Evolutionary conservation across 2,888 invertebrate genomes (phyloP), one percentile per base, ranked within the genome.

Genomic region (Carcina quercana): DNA sequence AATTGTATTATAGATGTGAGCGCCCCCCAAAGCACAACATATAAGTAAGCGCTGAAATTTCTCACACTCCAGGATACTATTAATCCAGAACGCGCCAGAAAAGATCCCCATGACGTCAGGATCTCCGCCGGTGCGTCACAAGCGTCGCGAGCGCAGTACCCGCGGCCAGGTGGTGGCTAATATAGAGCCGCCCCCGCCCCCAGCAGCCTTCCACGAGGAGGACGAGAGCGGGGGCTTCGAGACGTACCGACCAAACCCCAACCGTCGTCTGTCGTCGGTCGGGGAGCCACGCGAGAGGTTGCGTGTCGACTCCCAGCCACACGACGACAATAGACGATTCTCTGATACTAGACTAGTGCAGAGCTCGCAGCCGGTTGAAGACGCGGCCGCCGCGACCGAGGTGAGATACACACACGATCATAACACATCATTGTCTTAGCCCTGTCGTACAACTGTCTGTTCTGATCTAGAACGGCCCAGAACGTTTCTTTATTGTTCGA

Each of bases 41-140:
- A n/a, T n/a, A n/a, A n/a, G n/a, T n/a, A n/a, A n/a, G n/a, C n/a
- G n/a, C n/a, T n/a, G n/a, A n/a, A n/a, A n/a, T n/a, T n/a, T n/a
- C n/a, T n/a, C n/a, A n/a, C n/a, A n/a, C n/a, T n/a, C n/a, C 69
- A 93, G 97, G 66, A 95, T 97, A 59, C 91, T 97, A 45, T 88
- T 94, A 48, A 95, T 97, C 50, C 96, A 97, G 82, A 95, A 96
- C 75, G 95, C 94, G 28, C 94, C 95, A 3, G 94, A 94, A 68
- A 94, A 94, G 76, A 58, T 87, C 3, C 86, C 87, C 32, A 88
- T 89, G 32, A 78, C 87, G 34, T 87, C 88, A 34, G 87, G 3
- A 5, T 30, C 30, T 4, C 32, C 32, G 12, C 28, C 22, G 22
- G 24, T 25, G 6, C 30, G 37, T 4, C 29, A 43, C 46, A 58